Base-by-base conservation (phyloP, 2,888 invertebrate genomes). In the Microctonus brassicae region DNA sequence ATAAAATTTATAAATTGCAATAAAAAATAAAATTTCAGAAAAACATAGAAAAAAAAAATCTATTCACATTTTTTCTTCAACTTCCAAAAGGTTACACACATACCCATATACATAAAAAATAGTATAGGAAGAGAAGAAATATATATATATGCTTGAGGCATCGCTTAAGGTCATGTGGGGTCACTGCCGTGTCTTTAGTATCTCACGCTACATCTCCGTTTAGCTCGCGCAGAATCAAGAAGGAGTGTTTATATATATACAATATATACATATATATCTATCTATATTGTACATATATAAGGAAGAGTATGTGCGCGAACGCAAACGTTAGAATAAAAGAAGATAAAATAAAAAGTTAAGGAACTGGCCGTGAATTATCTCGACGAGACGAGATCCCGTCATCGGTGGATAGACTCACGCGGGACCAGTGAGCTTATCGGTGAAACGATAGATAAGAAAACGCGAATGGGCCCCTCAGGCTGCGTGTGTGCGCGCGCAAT, bases 131-230 rank as follows among this genome's bases (percentile, higher is more conserved):
- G 58, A 66, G 13, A 53, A 60, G 17, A 60, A 69, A n/a, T n/a
- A n/a, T n/a, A n/a, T n/a, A n/a, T n/a, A 52, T 64, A 75, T 72
- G 77, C 64, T 75, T 76, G 60, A 76, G 73, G 70, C 70, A 77
- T 75, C 72, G 64, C 67, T 73, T 68, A 77, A 75, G 78, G 77
- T 79, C 73, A 77, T 73, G 68, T 63, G 76, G 75, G 78, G 77
- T 79, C 77, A 78, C 73, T 78, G 77, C 75, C 76, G 69, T 74
- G 62, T 64, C 61, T 65, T 64, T 65, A 53, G 55, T 75, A 76
- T 75, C 76, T 76, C 73, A 75, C 73, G 75, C 76, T 64, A 75
- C 73, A 79, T 79, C 75, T 73, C 70, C 72, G 66, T 75, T 66
- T 66, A 20, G 39, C 36, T 68, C 69, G 65, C 65, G 42, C 57